Conservation (phyloP, 2,113 vertebrate species). For the Ctenomys sociabilis region DNA sequence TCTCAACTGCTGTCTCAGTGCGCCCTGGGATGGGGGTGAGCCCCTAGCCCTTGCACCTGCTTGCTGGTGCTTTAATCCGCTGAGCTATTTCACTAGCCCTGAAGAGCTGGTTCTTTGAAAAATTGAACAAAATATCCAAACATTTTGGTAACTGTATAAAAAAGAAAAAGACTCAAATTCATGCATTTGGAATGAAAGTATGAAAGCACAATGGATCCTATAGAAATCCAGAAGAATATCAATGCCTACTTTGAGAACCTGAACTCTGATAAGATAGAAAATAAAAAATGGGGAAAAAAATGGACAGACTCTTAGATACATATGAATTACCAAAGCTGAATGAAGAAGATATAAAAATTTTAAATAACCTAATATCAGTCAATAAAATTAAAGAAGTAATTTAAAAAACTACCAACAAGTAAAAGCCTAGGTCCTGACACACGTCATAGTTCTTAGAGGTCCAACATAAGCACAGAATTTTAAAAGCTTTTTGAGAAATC, state of each 20-base stretch:
- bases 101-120: neutral
- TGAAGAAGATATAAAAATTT: neutral
- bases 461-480: neutral
- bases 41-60: no score
- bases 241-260: neutral
- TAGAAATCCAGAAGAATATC: neutral
- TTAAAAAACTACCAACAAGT: neutral
- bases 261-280: neutral
- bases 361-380: neutral
- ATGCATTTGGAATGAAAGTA: neutral
- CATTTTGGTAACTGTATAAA: neutral
- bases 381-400: neutral
- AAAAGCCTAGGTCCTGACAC: neutral
- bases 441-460: neutral
- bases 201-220: neutral
- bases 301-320: neutral
- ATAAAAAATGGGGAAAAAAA: neutral
- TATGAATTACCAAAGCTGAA: neutral
- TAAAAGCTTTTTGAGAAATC: neutral
- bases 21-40: no score
- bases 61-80: no score
- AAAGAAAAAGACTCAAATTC: neutral
- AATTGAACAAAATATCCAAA: neutral
- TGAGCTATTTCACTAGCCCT: neutral
- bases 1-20: no score